phyloP scores from a whole-genome alignment of 2,888 invertebrate genomes.

The Phymatocera aterrima region DNA sequence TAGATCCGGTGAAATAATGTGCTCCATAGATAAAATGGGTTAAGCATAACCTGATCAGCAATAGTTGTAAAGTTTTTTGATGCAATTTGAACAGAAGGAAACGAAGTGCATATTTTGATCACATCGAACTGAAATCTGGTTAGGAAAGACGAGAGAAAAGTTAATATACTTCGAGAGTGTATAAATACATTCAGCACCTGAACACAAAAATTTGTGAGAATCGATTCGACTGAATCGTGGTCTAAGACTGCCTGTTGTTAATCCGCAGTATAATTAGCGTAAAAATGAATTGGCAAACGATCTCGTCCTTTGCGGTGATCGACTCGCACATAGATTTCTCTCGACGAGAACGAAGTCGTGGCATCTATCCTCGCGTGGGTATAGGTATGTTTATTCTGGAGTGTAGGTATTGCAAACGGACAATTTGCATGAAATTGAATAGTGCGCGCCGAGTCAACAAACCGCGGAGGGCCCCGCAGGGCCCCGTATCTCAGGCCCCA shows the following conservation, averaged over 20 bases:
- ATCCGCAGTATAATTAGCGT: conserved; percentile 2
- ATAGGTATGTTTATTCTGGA: background rate
- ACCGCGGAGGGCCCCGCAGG: conserved; percentile 51
- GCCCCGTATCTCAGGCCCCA: conserved; percentile 51
- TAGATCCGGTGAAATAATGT: too few species aligned
- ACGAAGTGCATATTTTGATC: background rate
- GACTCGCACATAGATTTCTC: conserved; percentile 11
- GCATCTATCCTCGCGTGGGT: conserved; percentile 51
- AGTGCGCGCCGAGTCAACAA: conserved; percentile 65
- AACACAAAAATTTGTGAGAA: background rate
- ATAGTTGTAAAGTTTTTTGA: background rate
- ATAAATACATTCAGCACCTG: background rate
- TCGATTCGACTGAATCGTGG: background rate
- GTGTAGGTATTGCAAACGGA: conserved; percentile 68
- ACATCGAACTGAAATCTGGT: background rate
- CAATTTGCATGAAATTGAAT: conserved; percentile 74
- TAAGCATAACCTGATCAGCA: background rate
- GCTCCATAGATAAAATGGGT: background rate
- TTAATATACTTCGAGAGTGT: background rate
- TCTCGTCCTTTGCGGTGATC: background rate
- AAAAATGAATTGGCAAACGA: conserved; percentile 2
- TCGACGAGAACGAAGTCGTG: conserved; percentile 46
- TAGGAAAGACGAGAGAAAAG: background rate
- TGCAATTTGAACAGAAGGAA: background rate
- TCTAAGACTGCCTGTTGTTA: background rate